phyloP scores from a whole-genome alignment of 92 coral and sea anemone genomes.

The Siderastrea radians region DNA sequence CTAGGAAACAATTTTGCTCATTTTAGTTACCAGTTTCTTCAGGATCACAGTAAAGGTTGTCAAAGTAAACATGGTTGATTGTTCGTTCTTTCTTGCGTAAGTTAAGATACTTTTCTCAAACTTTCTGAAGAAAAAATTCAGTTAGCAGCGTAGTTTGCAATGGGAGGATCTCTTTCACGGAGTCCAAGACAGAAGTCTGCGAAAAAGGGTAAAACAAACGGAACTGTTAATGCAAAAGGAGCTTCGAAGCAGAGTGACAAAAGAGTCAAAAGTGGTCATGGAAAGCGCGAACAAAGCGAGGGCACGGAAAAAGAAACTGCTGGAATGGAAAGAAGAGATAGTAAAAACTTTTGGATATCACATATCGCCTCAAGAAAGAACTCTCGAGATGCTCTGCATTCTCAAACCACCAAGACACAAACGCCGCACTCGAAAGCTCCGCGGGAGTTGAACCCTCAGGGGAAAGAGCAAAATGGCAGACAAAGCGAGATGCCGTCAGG shows the following conservation, averaged over 20 bases:
- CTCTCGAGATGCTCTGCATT: constrained; percentile 45
- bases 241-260: constrained; percentile 7
- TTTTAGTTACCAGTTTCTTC: constrained; percentile 17
- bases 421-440: background rate
- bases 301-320: background rate
- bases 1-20: background rate
- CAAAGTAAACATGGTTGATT: constrained; percentile 19
- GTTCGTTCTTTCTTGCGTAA: constrained; percentile 8
- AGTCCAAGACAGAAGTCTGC: constrained; percentile 35
- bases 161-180: constrained; percentile 50
- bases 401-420: constrained; percentile 3
- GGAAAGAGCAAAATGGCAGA: constrained; percentile 43
- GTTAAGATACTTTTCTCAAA: constrained; percentile 8
- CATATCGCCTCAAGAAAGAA: constrained; percentile 60
- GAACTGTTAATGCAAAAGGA: background rate
- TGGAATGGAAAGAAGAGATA: constrained; percentile 73
- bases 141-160: background rate
- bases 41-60: background rate
- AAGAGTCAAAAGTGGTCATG: background rate
- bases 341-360: constrained; percentile 82
- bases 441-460: constrained; percentile 27
- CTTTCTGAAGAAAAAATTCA: background rate
- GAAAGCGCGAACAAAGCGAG: constrained; percentile 1
- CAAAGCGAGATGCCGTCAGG: constrained; percentile 13
- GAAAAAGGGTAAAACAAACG: constrained; percentile 18